Evolutionary conservation across 2,113 vertebrate species (phyloP), one percentile per base, ranked within the genome.

Genomic region (Xyrauchen texanus): DNA sequence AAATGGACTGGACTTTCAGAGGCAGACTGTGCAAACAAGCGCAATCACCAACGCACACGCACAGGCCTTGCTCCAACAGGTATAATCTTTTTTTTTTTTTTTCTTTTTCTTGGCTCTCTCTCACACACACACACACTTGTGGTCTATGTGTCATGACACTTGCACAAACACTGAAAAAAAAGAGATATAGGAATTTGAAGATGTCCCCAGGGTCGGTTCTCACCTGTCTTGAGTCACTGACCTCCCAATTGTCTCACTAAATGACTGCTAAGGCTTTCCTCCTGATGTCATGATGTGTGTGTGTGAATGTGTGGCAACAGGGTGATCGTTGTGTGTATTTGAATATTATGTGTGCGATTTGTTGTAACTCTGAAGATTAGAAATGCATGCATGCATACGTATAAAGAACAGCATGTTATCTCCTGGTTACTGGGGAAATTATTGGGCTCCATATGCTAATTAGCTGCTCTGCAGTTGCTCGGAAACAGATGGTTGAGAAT

Each of bases 401-500:
- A 47, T 52, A 67, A 13, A 79, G 77, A 58, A 66, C 49, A n/a
- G 89, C 90, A 91, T 80, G 92, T 94, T 94, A 95, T 96, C 92
- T 92, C 92, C 90, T 93, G 92, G 86, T 95, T 95, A 96, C 95
- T 95, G 93, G 94, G 94, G 95, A 95, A 95, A 96, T 97, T 96
- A 96, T 98, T 98, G 96, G 96, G 94, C 93, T 93, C 91, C 93
- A 93, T 97, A 98, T 98, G 96, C 94, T 98, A 98, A 98, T 97
- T 96, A 97, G 94, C 94, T 85, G 89, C 93, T 94, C 94, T 92
- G 93, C 91, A 93, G 95, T 96, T 96, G 93, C 96, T 92, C 91
- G 95, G 93, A 97, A 98, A 99, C 97, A 98, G 96, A 97, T 98
- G 96, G 95, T 93, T 81, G 92, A 93, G 95, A 98, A 95, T 96